Evolutionary conservation across 2,888 invertebrate species (phyloP), one percentile per base, ranked within the genome.

Genomic region (Habrosyne pyritoides): DNA sequence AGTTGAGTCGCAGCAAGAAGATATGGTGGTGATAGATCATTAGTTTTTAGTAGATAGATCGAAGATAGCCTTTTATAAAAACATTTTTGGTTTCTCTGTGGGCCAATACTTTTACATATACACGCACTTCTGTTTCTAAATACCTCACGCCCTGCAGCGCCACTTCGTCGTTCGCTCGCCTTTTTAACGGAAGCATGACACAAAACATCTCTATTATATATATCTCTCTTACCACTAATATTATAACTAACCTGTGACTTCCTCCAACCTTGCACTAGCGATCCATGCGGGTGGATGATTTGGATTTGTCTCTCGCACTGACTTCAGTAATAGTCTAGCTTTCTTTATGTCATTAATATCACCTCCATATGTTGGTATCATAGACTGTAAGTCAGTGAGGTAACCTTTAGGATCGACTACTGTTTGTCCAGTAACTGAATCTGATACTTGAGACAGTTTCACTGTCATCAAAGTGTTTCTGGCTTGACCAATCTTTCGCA

Each of bases 271-370:
- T 0, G 99, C 99, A 64, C 99, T 99, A 10, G 99, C 99, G 70
- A 99, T 98, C 99, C 99, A 99, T 7, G 99, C 99, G 0, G 99
- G 99, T 0, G 99, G 99, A 93, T 99, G 99, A 83, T 99, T 99
- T 0, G 99, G 99, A 92, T 99, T 99, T 0, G 99, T 99, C 80
- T 97, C 97, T 52, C 99, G 93, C 0, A 99, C 99, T 52, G 99
- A 99, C 83, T 99, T 99, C 46, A 99, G 86, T 46, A 99, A 87
- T 55, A 99, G 89, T 56, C 99, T 94, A 0, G 99, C 99, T 83
- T 99, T 99, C 84, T 99, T 99, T 12, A 99, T 99, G 78, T 99
- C 99, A 84, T 98, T 98, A 47, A 99, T 99, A 81, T 99, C 99
- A 2, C 99, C 99, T 0, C 99, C 99, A 78, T 99, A 98, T 0